A percentile compares a stretch with the other conserved stretches of the same genome.
Evolutionary conservation across 2,113 vertebrate species (phyloP).

Genomic region (Oncorhynchus tshawytscha): DNA sequence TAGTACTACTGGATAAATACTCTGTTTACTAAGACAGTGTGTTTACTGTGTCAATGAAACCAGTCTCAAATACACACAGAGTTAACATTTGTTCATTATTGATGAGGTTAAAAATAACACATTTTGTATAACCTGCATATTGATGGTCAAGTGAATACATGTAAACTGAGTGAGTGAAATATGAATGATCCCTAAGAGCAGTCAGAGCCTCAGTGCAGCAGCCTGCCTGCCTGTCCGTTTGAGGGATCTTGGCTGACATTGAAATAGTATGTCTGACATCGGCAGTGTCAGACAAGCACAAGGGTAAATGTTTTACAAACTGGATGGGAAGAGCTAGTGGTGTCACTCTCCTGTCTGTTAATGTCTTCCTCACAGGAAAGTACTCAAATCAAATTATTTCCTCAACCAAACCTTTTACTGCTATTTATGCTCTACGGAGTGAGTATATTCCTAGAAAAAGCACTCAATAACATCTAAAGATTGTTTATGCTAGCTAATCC

Average conservation of each 20-base stretch:
- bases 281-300: slow-evolving; percentile 55
- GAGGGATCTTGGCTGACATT: slow-evolving; percentile 60
- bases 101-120: slow-evolving; percentile 6
- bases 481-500: background rate
- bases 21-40: background rate
- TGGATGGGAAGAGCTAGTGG: slow-evolving; percentile 40
- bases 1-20: background rate
- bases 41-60: background rate
- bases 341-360: slow-evolving; percentile 39
- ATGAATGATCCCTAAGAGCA: slow-evolving; percentile 55
- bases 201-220: slow-evolving; percentile 34
- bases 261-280: slow-evolving; percentile 61
- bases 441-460: too few relatives aligned
- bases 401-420: background rate
- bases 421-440: background rate
- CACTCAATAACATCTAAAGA: background rate
- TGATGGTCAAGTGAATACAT: slow-evolving; percentile 29
- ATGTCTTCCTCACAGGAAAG: slow-evolving; percentile 9
- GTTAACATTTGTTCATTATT: slow-evolving; percentile 2
- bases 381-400: background rate
- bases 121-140: slow-evolving; percentile 12
- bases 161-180: slow-evolving; percentile 56
- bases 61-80: slow-evolving; percentile 5
- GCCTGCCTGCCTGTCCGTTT: slow-evolving; percentile 47
- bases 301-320: slow-evolving; percentile 68